phyloP scores from a whole-genome alignment of 2,888 invertebrate species.

The Sylvicola cinctus region DNA sequence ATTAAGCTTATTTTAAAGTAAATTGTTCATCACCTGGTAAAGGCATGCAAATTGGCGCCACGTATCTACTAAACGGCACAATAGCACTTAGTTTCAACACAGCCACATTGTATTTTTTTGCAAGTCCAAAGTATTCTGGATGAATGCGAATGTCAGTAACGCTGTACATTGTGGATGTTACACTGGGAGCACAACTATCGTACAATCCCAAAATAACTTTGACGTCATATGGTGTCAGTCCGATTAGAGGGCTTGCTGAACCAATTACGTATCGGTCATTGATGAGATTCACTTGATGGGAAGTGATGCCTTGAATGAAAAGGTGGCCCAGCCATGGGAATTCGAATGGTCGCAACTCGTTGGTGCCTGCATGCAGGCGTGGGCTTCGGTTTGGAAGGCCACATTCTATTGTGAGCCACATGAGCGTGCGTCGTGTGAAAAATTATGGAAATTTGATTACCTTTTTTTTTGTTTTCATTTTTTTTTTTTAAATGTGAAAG shows the following conservation, averaged over 20 bases:
- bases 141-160: constrained; percentile 28
- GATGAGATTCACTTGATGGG: constrained; percentile 30
- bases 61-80: constrained; percentile 28
- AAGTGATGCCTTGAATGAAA: constrained; percentile 24
- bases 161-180: constrained; percentile 28
- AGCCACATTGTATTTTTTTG: constrained; percentile 32
- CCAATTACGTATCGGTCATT: constrained; percentile 36
- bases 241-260: constrained; percentile 29
- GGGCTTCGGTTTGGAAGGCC: constrained; percentile 1
- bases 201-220: constrained; percentile 32
- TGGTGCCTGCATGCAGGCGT: background rate
- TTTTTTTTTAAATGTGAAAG: too few species aligned
- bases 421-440: too few species aligned
- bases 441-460: background rate
- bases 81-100: constrained; percentile 29
- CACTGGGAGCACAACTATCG: constrained; percentile 29
- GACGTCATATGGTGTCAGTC: constrained; percentile 28
- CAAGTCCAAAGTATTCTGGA: constrained; percentile 29
- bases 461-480: too few species aligned
- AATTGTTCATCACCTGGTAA: constrained; percentile 22
- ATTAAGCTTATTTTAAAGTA: too few species aligned
- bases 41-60: constrained; percentile 36
- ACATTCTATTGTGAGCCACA: too few species aligned
- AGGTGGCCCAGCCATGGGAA: constrained; percentile 4
- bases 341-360: constrained; percentile 1